A percentile compares a stretch with the other conserved stretches of the same genome.
phyloP scores from a whole-genome alignment of 35 echinoderm and acorn worm species.

The Hemicentrotus pulcherrimus region DNA sequence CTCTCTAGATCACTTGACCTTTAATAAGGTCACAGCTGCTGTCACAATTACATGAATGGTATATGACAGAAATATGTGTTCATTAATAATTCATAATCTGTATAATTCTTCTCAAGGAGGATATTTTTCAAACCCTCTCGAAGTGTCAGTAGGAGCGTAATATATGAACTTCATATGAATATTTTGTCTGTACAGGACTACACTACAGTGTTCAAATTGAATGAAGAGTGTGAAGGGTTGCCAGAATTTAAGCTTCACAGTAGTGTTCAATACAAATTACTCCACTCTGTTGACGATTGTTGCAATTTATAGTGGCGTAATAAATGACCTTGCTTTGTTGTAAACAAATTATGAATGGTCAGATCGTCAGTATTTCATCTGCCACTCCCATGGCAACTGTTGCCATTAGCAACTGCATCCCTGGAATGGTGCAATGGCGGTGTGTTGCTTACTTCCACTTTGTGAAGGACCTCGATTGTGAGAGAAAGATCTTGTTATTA shows the following conservation, averaged over 20 bases:
- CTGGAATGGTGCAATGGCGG: background rate
- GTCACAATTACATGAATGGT: too few relatives aligned
- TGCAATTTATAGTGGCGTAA: background rate
- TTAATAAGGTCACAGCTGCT: too few relatives aligned
- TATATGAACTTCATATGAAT: too few relatives aligned
- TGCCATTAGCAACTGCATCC: background rate
- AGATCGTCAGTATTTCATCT: background rate
- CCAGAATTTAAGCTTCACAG: background rate
- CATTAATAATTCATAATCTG: too few relatives aligned
- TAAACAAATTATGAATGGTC: conserved; percentile 13
- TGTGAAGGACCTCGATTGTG: background rate
- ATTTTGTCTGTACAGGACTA: too few relatives aligned
- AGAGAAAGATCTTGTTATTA: background rate
- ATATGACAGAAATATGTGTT: too few relatives aligned
- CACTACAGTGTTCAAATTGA: background rate
- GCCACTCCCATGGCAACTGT: background rate
- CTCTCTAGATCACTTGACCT: too few relatives aligned
- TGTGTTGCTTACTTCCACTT: background rate
- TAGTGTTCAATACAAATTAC: background rate
- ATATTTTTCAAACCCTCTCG: too few relatives aligned
- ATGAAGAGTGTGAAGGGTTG: background rate
- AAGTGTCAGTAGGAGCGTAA: too few relatives aligned
- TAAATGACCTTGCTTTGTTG: background rate
- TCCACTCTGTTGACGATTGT: background rate
- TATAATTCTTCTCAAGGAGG: too few relatives aligned